Evolutionary conservation across 2,113 vertebrate genomes (phyloP), one percentile per base, ranked within the genome.

Genomic region (Hystrix cristata): DNA sequence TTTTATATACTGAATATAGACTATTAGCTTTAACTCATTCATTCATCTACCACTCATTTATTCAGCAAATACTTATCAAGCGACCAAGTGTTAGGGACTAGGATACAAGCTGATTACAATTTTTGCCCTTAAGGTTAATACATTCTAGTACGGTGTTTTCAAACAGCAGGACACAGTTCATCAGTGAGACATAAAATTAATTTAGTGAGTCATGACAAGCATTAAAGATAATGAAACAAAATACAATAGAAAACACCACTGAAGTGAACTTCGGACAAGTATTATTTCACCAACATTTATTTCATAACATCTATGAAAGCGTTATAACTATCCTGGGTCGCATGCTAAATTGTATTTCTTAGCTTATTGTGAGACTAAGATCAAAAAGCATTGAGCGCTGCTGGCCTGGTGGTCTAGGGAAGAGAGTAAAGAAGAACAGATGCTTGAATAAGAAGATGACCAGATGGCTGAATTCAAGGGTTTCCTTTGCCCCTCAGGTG

Each of bases 401-500:
- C 64, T 76, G 86, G 80, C 64, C 64, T 93, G 89, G 91, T 87
- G 74, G 83, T 96, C 90, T 69, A 82, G 81, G 71, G 71, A 90
- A 85, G 90, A 65, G 48, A 43, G 64, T 48, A 23, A 34, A 87
- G 86, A 86, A 90, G 90, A 86, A 82, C 96, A 97, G 96, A 90
- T 96, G 97, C 94, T 92, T 59, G 84, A 84, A 90, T 62, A 86
- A 87, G 97, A 94, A 95, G 96, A 96, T 92, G 95, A 91, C 96
- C 97, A 97, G 97, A 97, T 94, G 97, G 96, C 96, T 81, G 27
- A 92, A 76, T 95, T 96, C 72, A 38, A 93, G 82, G 86, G 78
- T 81, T 95, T 95, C 53, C 85, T 97, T 94, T 95, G 53, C 94
- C 96, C 96, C 83, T 94, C 87, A 95, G 98, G 97, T 98, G 93